Base-by-base conservation (phyloP, 2,113 vertebrate genomes). In the Aphelocoma coerulescens region DNA sequence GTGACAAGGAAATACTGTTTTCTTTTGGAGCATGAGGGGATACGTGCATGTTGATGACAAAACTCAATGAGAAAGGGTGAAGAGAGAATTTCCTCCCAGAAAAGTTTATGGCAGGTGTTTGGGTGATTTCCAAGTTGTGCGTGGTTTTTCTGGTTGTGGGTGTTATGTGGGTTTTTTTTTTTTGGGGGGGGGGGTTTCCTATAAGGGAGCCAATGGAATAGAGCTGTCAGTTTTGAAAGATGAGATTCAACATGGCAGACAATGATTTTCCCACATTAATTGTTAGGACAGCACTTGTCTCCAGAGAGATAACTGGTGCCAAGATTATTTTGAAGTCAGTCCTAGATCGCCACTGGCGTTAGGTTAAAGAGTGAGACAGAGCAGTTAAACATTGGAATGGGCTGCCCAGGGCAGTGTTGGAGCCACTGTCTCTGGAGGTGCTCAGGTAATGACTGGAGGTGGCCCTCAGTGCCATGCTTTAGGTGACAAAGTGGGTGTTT, bases 371-470 rank as follows among this genome's bases (percentile, higher is more conserved):
- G 52, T 54, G 61, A 87, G 74, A 66, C 17, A 28, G 44, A 75
- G 61, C 33, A 37, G 52, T 14, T 20, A 8, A 28, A 51, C 27
- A 12, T 1, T 30, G 37, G 28, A 17, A 55, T 0, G 7, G n/a
- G 43, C 30, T 85, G 22, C 23, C 82, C 35, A 16, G 51, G 30
- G 52, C 16, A 7, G 19, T 7, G n/a, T 2, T 41, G 61, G 51
- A n/a, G 59, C 61, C 3, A 2, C 23, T 0, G 1, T n/a, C 71
- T 21, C 61, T n/a, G 43, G 18, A 73, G 58, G 33, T 2, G 17
- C 23, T 37, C 48, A 44, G 32, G 21, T 7, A 1, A 4, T 11
- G 33, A 1, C 48, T 37, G 48, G 27, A 48, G 51, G 16, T 20
- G n/a, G 23, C 51, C 46, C 35, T n/a, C 35, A 24, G 59, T 23